Evolutionary conservation across 2,888 invertebrate genomes (phyloP), one percentile per base, ranked within the genome.

Genomic region (Melanotus villosus): DNA sequence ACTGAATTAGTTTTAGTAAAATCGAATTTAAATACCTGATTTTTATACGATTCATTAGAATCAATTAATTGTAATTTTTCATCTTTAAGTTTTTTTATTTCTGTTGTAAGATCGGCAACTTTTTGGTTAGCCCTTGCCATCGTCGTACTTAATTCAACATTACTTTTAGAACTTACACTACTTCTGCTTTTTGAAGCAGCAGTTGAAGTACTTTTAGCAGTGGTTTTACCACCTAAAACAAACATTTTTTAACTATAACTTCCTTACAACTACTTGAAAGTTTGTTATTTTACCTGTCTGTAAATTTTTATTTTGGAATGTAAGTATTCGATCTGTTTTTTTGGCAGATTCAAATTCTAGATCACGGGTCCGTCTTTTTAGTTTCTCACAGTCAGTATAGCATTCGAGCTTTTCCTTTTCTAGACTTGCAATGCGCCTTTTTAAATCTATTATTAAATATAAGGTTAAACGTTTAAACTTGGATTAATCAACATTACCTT

Each of bases 321-420:
- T 14, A 58, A 57, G 21, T 41, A 59, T 52, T 9, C 65, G 65
- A 58, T 65, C 71, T 36, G 62, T 66, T 65, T 73, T 76, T 21
- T 71, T 69, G 4, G 71, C 72, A 18, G 71, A 68, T 52, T 86
- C 71, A 78, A 80, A 74, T 74, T 89, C 87, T 77, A 88, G 86
- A 74, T 88, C 89, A 38, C 87, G 83, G 4, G 92, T 85, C 75
- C 92, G 91, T 56, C 88, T 87, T 79, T 91, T 89, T 41, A 93
- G 81, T 71, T 87, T 86, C 60, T 80, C 77, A 73, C 71, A 73
- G 57, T 77, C 85, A 83, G 68, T 82, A 82, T 79, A 87, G 86
- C 88, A 84, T 76, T 92, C 92, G 72, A 88, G 87, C 75, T 87
- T 87, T 73, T 90, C 89, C 57, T 82, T 85, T 80, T 90, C 88